Percentiles rank a stretch among this genome's conserved stretches.
Conservation (phyloP, 2,797 vertebrate genomes). For the Denticeps clupeoides region DNA sequence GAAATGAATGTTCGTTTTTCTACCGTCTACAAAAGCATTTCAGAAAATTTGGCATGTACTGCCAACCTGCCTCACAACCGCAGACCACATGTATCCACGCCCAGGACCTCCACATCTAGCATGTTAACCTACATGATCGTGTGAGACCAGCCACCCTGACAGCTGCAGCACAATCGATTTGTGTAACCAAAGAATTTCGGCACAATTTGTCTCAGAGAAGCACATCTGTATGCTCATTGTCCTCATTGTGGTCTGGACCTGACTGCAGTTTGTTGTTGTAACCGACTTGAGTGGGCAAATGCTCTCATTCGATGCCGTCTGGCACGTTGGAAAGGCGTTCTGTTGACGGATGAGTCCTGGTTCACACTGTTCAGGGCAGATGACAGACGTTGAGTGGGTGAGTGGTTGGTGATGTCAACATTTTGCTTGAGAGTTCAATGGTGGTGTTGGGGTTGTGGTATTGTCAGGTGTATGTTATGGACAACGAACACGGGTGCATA, state of each 20-base stretch:
- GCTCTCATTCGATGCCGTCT: constrained; percentile 11
- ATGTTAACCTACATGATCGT: constrained; percentile 15
- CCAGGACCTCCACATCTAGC: constrained; percentile 17
- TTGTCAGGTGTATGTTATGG: no score
- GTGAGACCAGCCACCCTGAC: constrained; percentile 12
- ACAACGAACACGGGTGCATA: no score
- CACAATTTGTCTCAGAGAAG: constrained; percentile 8
- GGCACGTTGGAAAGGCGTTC: neutral
- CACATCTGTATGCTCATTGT: constrained; percentile 12
- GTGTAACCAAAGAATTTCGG: constrained; percentile 12
- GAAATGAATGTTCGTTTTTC: constrained; percentile 3
- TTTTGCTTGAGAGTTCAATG: neutral
- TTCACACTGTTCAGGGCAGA: constrained; percentile 5
- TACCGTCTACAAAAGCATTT: constrained; percentile 8
- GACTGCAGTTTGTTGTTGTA: no score
- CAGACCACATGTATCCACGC: constrained; percentile 2
- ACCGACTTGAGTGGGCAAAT: no score
- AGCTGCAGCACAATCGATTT: constrained; percentile 9
- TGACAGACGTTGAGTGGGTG: constrained; percentile 2
- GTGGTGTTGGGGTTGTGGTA: neutral
- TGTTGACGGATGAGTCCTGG: constrained; percentile 12
- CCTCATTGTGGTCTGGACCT: constrained; percentile 11
- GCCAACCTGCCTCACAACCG: no score
- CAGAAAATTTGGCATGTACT: no score
- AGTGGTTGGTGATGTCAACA: neutral